Conservation (phyloP, 1,140 invertebrate genomes). For the Drosophila albomicans region DNA sequence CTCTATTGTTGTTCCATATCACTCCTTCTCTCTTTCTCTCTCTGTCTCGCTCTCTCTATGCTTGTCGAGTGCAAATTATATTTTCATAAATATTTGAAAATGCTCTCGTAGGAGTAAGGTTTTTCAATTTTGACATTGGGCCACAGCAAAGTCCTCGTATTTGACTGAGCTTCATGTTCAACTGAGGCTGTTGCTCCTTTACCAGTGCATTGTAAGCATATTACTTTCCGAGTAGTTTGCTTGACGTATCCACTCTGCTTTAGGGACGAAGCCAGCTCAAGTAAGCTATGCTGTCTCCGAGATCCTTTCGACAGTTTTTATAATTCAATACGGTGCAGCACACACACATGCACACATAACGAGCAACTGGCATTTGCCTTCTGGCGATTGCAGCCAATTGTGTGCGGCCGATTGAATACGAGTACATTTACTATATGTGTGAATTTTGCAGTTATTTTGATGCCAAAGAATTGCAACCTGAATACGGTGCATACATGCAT, state of each 20-base stretch:
- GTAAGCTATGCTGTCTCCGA: slow-evolving; percentile 15
- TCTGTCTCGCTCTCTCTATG: no score
- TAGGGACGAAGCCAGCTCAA: slow-evolving; percentile 6
- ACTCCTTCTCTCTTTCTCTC: background rate
- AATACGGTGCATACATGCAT: background rate
- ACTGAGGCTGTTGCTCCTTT: slow-evolving; percentile 77
- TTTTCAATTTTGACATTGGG: slow-evolving; percentile 48
- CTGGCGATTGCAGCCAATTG: slow-evolving; percentile 42
- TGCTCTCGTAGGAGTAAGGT: slow-evolving; percentile 34
- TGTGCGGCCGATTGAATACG: slow-evolving; percentile 43
- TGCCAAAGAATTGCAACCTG: slow-evolving; percentile 53
- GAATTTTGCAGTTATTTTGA: slow-evolving; percentile 70
- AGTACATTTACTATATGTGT: slow-evolving; percentile 19
- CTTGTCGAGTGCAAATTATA: slow-evolving; percentile 65
- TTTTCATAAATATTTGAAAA: slow-evolving; percentile 82
- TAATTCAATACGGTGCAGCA: slow-evolving; percentile 64
- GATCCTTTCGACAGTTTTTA: slow-evolving; percentile 58
- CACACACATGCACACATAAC: slow-evolving; percentile 43
- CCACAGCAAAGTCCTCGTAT: slow-evolving; percentile 18
- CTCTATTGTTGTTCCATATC: slow-evolving; percentile 39
- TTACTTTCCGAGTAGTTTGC: slow-evolving; percentile 26
- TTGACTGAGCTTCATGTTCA: background rate
- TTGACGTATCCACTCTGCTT: background rate
- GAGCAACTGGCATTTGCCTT: slow-evolving; percentile 20
- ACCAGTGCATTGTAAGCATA: slow-evolving; percentile 60